Evolutionary conservation across 2,797 vertebrate species (phyloP).

Genomic region (Zalophus californianus): DNA sequence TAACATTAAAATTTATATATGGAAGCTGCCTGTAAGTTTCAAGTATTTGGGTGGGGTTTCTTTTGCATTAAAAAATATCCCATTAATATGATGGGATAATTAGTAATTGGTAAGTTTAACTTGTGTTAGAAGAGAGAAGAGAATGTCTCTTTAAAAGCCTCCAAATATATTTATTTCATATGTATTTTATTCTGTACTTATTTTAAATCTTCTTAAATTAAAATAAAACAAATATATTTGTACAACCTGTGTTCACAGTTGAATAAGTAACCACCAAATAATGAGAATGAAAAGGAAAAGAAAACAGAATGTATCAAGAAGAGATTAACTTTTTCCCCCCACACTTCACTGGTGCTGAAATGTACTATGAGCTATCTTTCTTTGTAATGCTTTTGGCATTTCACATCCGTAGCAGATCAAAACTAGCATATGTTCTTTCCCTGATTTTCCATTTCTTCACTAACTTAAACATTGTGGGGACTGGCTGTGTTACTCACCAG

Average conservation of each 20-base stretch:
- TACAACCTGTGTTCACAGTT: background rate
- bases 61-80: background rate
- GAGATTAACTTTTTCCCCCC: background rate
- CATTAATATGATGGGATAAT: background rate
- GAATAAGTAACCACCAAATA: background rate
- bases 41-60: background rate
- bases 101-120: constrained; percentile 13
- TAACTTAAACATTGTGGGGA: constrained; percentile 75
- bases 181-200: background rate
- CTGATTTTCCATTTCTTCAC: constrained; percentile 79
- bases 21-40: constrained; percentile 10
- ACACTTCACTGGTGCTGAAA: background rate
- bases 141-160: background rate
- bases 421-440: constrained; percentile 48
- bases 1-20: background rate
- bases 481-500: constrained; percentile 66
- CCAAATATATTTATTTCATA: background rate
- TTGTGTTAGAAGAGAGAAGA: background rate
- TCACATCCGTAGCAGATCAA: constrained; percentile 40
- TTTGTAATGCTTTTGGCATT: constrained; percentile 72
- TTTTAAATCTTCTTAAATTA: constrained; percentile 32
- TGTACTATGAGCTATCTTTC: constrained; percentile 47
- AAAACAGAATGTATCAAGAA: constrained; percentile 19
- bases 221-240: constrained; percentile 13
- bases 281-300: constrained; percentile 10